Conservation (phyloP, 1,140 invertebrate species). For the Microplitis demolitor region DNA sequence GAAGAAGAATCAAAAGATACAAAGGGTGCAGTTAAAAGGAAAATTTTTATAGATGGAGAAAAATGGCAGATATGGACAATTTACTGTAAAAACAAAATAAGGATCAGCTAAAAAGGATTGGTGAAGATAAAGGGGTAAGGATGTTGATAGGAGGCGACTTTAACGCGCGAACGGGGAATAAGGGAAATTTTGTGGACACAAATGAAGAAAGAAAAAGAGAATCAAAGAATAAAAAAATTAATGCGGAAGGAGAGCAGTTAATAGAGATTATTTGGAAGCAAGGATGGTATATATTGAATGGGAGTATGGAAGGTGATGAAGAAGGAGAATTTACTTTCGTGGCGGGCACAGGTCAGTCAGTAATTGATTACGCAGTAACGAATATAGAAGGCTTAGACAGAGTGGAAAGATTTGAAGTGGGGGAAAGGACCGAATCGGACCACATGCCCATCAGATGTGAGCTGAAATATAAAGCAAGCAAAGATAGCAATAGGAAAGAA, state of each 20-base stretch:
- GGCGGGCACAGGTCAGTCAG: neutral
- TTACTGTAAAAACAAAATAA: neutral
- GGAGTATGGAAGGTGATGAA: constrained; percentile 15
- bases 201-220: neutral
- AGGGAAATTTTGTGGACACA: neutral
- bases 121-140: neutral
- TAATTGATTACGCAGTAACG: constrained; percentile 12
- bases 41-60: neutral
- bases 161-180: constrained; percentile 14
- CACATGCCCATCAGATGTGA: neutral
- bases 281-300: constrained; percentile 28
- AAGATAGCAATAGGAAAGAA: neutral
- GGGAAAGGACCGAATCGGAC: neutral
- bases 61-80: too few relatives aligned
- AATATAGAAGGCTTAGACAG: neutral
- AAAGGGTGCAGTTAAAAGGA: neutral
- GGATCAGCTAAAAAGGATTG: too few relatives aligned
- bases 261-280: neutral
- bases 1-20: neutral
- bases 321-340: constrained; percentile 24
- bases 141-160: constrained; percentile 19
- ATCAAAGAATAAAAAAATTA: constrained; percentile 22
- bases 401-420: neutral
- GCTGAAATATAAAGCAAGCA: neutral
- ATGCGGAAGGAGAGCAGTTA: constrained; percentile 11